Percentiles rank a stretch among this genome's conserved stretches.
Conservation (phyloP, 2,888 invertebrate genomes). For the Machimus atricapillus region DNA sequence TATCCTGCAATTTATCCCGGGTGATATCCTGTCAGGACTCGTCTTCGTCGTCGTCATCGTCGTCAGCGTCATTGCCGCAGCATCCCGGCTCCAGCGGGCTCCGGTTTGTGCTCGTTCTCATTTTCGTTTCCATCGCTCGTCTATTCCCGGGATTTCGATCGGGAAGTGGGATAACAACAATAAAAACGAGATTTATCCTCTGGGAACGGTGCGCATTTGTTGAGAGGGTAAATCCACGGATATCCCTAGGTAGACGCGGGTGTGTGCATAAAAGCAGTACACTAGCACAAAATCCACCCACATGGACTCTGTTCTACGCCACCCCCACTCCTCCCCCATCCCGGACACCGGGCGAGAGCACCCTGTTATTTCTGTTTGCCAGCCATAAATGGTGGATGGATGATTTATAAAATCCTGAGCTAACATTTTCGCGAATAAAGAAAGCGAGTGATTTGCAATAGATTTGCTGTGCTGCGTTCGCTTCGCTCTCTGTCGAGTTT, state of each 20-base stretch:
- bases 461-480: neutral
- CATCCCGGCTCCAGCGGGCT: neutral
- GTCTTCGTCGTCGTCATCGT: neutral
- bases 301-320: neutral
- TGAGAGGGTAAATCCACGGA: conserved; percentile 24
- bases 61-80: neutral
- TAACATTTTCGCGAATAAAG: conserved; percentile 28
- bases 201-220: conserved; percentile 4
- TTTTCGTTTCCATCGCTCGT: neutral
- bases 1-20: neutral
- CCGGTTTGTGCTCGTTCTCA: neutral
- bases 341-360: neutral
- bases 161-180: conserved; percentile 30
- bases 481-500: neutral
- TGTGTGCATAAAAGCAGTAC: neutral
- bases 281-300: neutral
- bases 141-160: conserved; percentile 29
- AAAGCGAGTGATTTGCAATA: conserved; percentile 11
- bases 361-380: conserved; percentile 10
- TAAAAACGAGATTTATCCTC: conserved; percentile 36
- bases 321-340: neutral
- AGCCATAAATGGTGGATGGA: conserved; percentile 29
- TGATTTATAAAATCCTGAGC: conserved; percentile 32
- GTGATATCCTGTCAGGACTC: conserved; percentile 7
- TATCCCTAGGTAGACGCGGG: neutral